Evolutionary conservation across 2,888 invertebrate genomes (phyloP), one percentile per base, ranked within the genome.

Genomic region (Rhingia campestris): DNA sequence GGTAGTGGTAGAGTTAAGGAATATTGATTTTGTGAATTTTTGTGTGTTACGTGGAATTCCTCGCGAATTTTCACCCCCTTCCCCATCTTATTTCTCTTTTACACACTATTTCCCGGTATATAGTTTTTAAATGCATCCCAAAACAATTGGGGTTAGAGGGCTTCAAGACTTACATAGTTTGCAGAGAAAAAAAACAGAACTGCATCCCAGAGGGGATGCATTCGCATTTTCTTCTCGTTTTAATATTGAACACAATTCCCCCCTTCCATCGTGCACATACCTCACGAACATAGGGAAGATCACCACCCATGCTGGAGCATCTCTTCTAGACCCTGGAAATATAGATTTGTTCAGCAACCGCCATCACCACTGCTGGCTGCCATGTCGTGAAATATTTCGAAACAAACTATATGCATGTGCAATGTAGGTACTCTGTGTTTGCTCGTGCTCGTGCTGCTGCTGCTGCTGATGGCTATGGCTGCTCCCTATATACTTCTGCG

Each of bases 11-110:
- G 84, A 84, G 84, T 80, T 84, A 84, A 84, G 74, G 75, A 84
- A 84, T 84, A 84, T 84, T 84, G 84, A 84, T 84, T 84, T 80
- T 84, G 80, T 80, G 66, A 66, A 79, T 70, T 84, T 84, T 84
- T 84, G 84, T 84, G 75, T 84, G 84, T 80, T 84, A 84, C 74
- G 80, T 84, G 64, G 64, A 84, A 84, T 80, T 80, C 74, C 66
- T 75, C 84, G 84, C 84, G 84, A 70, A 75, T 70, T 80, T 59
- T 75, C 64, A 22, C 59, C 43, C 59, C 59, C 49, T 9, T 33
- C 33, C 45, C 39, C 12, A 41, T 22, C 43, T 51, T 53, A 43
- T 53, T 51, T 35, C 10, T 61, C 51, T 61, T 61, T 32, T 54
- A 37, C 61, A 47, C 39, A 59, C 47, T 37, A 39, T 61, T 51